Base-by-base conservation (phyloP, 2,888 invertebrate species). In the Lycophotia porphyrea region DNA sequence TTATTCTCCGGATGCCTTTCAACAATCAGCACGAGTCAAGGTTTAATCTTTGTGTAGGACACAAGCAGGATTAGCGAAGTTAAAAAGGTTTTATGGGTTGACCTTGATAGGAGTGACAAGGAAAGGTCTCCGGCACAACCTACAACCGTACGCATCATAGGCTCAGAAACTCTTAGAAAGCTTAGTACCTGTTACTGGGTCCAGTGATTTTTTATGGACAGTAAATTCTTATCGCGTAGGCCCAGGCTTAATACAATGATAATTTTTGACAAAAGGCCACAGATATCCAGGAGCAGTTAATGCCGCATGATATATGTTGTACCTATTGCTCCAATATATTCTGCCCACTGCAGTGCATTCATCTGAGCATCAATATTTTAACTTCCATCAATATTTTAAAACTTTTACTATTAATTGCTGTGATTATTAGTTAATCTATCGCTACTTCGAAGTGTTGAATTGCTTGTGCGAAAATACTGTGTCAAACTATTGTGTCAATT, bases 191-290 rank as follows among this genome's bases (percentile, higher is more conserved):
- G 84, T 77, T 87, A 80, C 71, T 74, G 55, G 78, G 78, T 78
- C 63, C 76, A 78, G 69, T 80, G 78, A 63, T 76, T 87, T 82
- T 86, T 82, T 82, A 88, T 88, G 83, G 27, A 71, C 79, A 77
- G 15, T 86, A 82, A 80, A 80, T 82, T 84, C 84, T 86, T 87
- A 88, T 88, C 88, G 78, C 34, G 24, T 52, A 58, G 44, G 58
- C 49, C 73, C 88, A 88, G 86, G 69, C 81, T 75, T 75, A 73
- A 61, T 74, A 69, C 66, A 69, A 80, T 76, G 76, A 80, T 85
- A 71, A 69, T 82, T 81, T 85, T 86, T 82, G 67, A 84, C 74
- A 63, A 75, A 74, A 70, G 79, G 81, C 47, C 70, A 63, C 36
- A 72, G 69, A 79, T 71, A 80, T 60, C 65, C 64, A 39, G 64